Percentiles rank a stretch among this genome's conserved stretches.
Evolutionary conservation across 2,797 vertebrate species (phyloP).

Genomic region (Aeoliscus strigatus): DNA sequence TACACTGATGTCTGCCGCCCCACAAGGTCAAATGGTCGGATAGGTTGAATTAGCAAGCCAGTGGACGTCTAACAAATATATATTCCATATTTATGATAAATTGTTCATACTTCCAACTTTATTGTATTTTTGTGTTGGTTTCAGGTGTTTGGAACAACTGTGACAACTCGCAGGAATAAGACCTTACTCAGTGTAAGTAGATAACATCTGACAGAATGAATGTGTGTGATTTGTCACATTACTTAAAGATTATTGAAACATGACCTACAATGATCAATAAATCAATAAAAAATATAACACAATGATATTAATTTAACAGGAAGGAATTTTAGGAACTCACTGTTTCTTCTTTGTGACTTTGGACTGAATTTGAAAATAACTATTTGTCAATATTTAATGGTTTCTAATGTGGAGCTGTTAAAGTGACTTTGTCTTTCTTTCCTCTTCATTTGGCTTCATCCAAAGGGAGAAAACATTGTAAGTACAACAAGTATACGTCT

Average conservation of each 20-base stretch:
- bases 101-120: no score
- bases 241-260: not conserved
- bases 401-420: constrained; percentile 9
- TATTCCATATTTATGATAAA: no score
- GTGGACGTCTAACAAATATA: not conserved
- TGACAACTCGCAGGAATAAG: constrained; percentile 59
- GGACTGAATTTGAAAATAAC: no score
- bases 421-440: constrained; percentile 43
- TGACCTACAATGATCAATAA: no score
- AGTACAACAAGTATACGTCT: constrained; percentile 48
- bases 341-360: no score
- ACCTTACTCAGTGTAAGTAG: constrained; percentile 50
- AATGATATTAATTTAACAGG: no score
- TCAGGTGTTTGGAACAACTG: constrained; percentile 65
- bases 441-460: constrained; percentile 31
- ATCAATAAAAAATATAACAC: no score
- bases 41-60: constrained; percentile 4
- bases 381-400: no score
- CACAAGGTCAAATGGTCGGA: constrained; percentile 57
- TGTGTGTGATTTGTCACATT: not conserved
- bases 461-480: constrained; percentile 73
- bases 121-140: no score
- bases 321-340: no score
- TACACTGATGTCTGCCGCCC: not conserved
- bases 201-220: not conserved